phyloP scores from a whole-genome alignment of 2,797 vertebrate genomes.

The Sphaeramia orbicularis region DNA sequence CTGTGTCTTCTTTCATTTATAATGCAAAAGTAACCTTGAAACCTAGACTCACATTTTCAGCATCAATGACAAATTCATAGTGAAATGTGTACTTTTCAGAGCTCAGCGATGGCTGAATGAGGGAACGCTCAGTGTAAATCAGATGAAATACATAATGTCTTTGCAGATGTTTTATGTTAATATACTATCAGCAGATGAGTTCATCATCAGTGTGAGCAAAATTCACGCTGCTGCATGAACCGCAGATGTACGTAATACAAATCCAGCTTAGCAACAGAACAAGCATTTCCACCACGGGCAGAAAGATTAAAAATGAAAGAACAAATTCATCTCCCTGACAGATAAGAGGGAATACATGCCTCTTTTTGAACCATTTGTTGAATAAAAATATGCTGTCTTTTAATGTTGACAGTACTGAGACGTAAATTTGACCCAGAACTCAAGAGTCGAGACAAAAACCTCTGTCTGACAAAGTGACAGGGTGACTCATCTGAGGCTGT shows the following conservation, averaged over 20 bases:
- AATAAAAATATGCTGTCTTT: background rate
- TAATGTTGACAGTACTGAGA: constrained; percentile 1
- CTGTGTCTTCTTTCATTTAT: no score
- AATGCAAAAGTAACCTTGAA: background rate
- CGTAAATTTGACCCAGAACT: constrained; percentile 5
- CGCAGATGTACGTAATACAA: constrained; percentile 27
- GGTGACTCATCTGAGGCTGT: constrained; percentile 50
- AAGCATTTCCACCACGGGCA: constrained; percentile 38
- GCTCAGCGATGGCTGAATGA: no score
- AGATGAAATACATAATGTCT: background rate
- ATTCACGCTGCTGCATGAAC: constrained; percentile 7
- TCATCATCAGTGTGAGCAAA: constrained; percentile 17
- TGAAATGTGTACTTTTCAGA: background rate
- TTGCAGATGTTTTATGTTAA: constrained; percentile 1
- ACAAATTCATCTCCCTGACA: constrained; percentile 30
- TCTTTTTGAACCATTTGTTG: constrained; percentile 20
- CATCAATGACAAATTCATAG: background rate
- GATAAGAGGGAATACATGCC: background rate
- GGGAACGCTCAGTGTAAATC: background rate
- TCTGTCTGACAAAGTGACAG: constrained; percentile 40
- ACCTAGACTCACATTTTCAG: background rate
- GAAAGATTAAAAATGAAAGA: constrained; percentile 41
- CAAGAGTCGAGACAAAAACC: constrained; percentile 17
- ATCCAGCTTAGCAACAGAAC: constrained; percentile 34
- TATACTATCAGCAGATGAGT: background rate